phyloP scores from a whole-genome alignment of 1,140 invertebrate genomes.

The Ceratosolen fusciceps region DNA sequence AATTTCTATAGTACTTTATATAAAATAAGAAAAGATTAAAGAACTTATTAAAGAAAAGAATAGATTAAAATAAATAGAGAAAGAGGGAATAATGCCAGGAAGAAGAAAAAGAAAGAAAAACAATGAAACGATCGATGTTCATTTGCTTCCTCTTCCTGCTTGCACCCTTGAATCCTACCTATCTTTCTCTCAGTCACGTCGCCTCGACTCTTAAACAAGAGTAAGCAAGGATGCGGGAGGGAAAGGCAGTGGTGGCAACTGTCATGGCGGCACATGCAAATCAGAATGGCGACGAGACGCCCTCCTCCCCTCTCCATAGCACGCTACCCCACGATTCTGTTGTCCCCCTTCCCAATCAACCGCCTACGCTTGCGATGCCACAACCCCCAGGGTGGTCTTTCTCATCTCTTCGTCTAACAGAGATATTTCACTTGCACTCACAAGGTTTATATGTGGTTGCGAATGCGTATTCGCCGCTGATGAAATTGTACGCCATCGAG shows the following conservation, averaged over 20 bases:
- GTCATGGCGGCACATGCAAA: conserved; percentile 73
- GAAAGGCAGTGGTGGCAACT: conserved; percentile 54
- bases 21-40: too few species aligned
- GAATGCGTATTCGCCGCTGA: conserved; percentile 9
- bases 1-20: too few species aligned
- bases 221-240: not conserved
- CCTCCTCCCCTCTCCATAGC: conserved; percentile 47
- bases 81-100: not conserved
- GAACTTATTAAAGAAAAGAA: too few species aligned
- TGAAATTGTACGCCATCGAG: conserved; percentile 18
- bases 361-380: conserved; percentile 29
- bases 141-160: conserved; percentile 56
- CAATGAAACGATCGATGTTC: conserved; percentile 67
- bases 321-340: conserved; percentile 51
- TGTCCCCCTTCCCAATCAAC: not conserved
- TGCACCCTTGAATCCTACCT: conserved; percentile 51
- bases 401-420: not conserved
- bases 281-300: conserved; percentile 72
- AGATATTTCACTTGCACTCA: not conserved
- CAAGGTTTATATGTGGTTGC: not conserved
- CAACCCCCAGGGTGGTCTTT: conserved; percentile 22
- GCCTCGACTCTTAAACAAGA: not conserved
- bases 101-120: not conserved
- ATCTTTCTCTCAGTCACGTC: conserved; percentile 16
- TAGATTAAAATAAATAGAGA: not conserved